Evolutionary conservation across 2,888 invertebrate species (phyloP).

Genomic region (Branchipolynoe longqiensis): DNA sequence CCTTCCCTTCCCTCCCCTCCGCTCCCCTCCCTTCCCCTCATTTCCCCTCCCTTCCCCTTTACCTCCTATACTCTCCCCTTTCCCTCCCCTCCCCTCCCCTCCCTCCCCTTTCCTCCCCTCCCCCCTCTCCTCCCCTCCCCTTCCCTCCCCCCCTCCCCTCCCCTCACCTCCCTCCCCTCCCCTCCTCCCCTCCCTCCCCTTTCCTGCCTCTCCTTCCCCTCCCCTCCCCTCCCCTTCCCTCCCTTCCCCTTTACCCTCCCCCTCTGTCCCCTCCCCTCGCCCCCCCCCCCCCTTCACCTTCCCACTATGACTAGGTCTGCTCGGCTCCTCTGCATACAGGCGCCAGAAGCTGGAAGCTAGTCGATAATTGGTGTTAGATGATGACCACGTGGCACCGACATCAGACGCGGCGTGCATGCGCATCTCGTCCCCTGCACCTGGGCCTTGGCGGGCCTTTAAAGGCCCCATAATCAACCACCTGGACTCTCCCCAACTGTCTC

Average conservation of each 20-base stretch:
- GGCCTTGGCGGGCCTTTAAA: background rate
- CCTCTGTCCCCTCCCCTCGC: constrained; percentile 4
- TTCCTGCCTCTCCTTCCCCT: constrained; percentile 75
- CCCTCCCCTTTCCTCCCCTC: background rate
- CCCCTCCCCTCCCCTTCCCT: constrained; percentile 30
- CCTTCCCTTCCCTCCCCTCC: background rate
- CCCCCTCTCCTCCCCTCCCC: background rate
- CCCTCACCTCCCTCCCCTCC: background rate
- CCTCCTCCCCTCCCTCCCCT: constrained; percentile 86
- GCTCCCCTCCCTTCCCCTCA: background rate
- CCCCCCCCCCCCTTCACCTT: background rate
- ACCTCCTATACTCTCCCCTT: background rate
- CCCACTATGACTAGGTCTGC: background rate
- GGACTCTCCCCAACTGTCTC: background rate
- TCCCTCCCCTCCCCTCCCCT: background rate
- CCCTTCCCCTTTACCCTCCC: constrained; percentile 18
- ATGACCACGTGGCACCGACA: too few species aligned
- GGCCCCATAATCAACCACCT: background rate
- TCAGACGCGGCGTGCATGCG: too few species aligned
- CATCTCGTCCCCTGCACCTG: too few species aligned
- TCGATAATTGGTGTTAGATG: too few species aligned
- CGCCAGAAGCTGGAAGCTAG: too few species aligned
- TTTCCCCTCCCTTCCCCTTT: background rate
- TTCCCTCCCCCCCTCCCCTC: background rate
- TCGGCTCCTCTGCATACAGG: too few species aligned